A percentile compares a stretch with the other conserved stretches of the same genome.
These are phyloP conservation scores for Trichacis sp. DNA, from an alignment of 2,888 invertebrate species.

Conservation along the genomic window DNA sequence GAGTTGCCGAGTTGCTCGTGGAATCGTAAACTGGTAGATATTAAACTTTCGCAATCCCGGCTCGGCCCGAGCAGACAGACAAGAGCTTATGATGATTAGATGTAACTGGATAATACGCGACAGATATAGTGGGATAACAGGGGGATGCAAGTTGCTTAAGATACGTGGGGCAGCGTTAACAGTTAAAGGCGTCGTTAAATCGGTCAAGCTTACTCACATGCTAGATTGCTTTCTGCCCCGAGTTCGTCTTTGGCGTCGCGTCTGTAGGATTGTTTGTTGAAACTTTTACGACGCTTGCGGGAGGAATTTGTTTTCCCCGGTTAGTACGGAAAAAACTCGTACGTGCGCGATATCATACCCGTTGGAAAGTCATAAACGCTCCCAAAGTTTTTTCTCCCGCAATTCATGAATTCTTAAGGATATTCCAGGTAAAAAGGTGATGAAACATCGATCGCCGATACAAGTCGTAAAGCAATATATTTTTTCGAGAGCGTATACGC, in stretches of 20 bases:
- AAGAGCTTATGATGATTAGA: conserved; percentile 68
- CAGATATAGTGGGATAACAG: conserved; percentile 35
- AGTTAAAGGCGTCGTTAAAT: conserved; percentile 68
- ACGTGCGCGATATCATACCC: no score
- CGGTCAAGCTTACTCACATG: conserved; percentile 45
- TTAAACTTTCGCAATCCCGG: conserved; percentile 67
- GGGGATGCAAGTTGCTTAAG: conserved; percentile 35
- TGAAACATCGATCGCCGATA: background rate
- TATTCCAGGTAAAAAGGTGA: background rate
- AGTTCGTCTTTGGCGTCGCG: conserved; percentile 6
- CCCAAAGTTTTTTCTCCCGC: conserved; percentile 11
- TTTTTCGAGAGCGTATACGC: background rate
- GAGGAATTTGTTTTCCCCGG: background rate
- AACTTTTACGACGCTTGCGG: conserved; percentile 22
- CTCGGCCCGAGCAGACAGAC: conserved; percentile 55
- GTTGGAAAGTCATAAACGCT: no score
- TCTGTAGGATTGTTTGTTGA: conserved; percentile 1
- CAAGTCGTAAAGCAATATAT: no score
- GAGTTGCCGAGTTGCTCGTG: conserved; percentile 52
- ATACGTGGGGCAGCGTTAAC: conserved; percentile 55
- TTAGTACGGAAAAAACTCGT: no score
- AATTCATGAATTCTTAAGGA: background rate
- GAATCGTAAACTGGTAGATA: conserved; percentile 66
- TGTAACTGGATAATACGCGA: conserved; percentile 66
- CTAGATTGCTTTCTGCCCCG: conserved; percentile 10